Base-by-base conservation (phyloP, 2,797 vertebrate genomes). In the Nyctibius grandis region DNA sequence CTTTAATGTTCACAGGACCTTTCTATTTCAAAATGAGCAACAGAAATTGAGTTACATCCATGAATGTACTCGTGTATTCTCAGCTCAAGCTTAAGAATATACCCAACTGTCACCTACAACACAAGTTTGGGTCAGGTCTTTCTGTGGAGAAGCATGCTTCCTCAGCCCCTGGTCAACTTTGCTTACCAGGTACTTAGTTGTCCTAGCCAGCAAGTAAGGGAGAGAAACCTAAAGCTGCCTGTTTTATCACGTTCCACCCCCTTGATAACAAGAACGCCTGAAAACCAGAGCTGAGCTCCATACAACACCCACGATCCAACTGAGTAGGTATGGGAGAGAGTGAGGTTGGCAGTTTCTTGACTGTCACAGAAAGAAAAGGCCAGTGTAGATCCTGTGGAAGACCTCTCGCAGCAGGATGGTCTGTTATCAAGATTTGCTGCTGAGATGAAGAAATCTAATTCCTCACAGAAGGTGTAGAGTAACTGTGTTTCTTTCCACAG, bases 11-110 rank as follows among this genome's bases (percentile, higher is more conserved):
- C 56, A n/a, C 20, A 60, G 51, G 48, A 56, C 44, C 9, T 85
- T 95, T 69, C 25, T 69, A 12, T 91, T 92, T 92, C 26, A 51
- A 79, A 93, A 51, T 12, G 25, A 91, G n/a, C 40, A 80, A 77
- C 9, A 53, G 28, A 85, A 72, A 76, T 53, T 15, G n/a, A 76
- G 23, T 67, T 92, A 51, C 7, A 51, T 47, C 33, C 40, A 29
- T 54, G 68, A 80, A 42, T 22, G 34, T 54, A 53, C 44, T 74
- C 4, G 3, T 1, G 17, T 81, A 25, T 67, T 77, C 50, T 84
- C 38, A 74, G 31, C 21, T 82, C 42, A 77, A 42, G 26, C 11
- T 61, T 53, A 48, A n/a, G 28, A 74, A 40, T 45, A 17, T 7
- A 45, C 3, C 3, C 4, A 56, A 0, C 6, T 38, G 26, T 73